Conservation (phyloP, 2,113 vertebrate genomes). For the Elachura formosa region DNA sequence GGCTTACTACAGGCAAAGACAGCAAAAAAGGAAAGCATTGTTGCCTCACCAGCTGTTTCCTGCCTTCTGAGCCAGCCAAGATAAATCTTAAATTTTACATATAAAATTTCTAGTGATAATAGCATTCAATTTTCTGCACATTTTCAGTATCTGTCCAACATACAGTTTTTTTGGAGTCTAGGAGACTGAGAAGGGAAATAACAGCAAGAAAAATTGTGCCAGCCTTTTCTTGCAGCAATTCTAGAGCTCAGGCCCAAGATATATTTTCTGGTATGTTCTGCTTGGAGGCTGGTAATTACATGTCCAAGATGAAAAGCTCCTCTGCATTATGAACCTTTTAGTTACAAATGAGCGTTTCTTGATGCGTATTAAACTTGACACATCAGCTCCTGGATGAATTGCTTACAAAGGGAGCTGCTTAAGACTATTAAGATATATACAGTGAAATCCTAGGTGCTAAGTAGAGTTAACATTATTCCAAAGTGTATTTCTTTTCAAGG, state of each 20-base stretch:
- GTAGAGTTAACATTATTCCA: constrained; percentile 57
- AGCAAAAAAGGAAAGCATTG: not conserved
- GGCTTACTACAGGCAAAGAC: not conserved
- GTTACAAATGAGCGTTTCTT: constrained; percentile 40
- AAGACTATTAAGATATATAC: constrained; percentile 58
- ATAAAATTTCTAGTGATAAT: not conserved
- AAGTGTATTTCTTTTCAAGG: constrained; percentile 50
- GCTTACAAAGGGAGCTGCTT: constrained; percentile 52
- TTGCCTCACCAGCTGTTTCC: not conserved
- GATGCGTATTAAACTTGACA: constrained; percentile 59
- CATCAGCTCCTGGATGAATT: constrained; percentile 60
- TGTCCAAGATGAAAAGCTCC: constrained; percentile 42
- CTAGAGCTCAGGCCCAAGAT: not conserved
- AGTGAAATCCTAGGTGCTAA: constrained; percentile 49
- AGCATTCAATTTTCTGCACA: not conserved
- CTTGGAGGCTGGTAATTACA: constrained; percentile 31
- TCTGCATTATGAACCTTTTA: constrained; percentile 54
- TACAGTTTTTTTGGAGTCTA: not conserved
- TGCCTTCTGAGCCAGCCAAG: not conserved
- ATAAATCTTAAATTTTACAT: not conserved
- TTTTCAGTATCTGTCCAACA: not conserved
- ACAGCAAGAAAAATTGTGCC: not conserved
- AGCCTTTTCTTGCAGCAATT: not conserved
- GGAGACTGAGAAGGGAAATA: not conserved
- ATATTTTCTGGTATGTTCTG: not conserved